phyloP scores from a whole-genome alignment of 2,113 vertebrate species.

The Motacilla alba region DNA sequence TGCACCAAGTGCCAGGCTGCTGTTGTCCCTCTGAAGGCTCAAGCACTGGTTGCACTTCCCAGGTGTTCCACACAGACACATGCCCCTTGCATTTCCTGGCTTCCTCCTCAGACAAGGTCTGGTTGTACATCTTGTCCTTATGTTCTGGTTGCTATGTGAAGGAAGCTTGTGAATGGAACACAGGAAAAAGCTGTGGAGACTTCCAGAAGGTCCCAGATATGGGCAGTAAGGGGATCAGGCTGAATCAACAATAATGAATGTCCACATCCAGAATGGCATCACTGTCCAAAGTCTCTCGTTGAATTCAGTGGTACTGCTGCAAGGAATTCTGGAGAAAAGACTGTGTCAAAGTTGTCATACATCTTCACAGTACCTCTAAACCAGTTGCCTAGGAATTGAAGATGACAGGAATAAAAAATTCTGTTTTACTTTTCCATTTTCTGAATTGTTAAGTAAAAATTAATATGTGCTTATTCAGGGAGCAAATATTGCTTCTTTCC shows the following conservation, averaged over 20 bases:
- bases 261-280: neutral
- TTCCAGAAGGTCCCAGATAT: neutral
- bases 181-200: neutral
- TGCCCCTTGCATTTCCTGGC: neutral
- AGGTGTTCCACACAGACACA: fast-evolving
- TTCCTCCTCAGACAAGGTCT: neutral
- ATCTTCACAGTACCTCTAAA: neutral
- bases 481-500: neutral
- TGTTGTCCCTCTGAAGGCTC: neutral
- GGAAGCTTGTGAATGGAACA: neutral
- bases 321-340: neutral
- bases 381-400: neutral
- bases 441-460: neutral
- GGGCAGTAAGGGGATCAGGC: neutral
- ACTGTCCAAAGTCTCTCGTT: neutral
- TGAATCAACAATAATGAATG: neutral
- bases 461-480: neutral
- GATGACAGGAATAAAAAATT: neutral
- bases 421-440: neutral
- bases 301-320: neutral
- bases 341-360: neutral
- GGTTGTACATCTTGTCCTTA: neutral
- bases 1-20: neutral
- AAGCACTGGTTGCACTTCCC: neutral
- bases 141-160: neutral